Conservation (phyloP, 2,797 vertebrate species). For the Onychomys arenicola region DNA sequence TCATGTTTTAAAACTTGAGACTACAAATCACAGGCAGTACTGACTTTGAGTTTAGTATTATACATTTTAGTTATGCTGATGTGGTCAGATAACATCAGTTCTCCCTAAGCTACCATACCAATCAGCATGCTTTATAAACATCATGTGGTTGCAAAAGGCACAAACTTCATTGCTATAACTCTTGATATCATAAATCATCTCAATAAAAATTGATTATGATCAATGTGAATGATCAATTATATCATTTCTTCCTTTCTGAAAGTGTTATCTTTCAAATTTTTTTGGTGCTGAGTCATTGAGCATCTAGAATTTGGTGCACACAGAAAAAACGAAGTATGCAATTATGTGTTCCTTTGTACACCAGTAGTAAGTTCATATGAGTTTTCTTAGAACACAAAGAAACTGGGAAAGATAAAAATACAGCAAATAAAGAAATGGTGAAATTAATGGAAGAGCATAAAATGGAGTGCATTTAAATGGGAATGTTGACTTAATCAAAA, state of each 20-base stretch:
- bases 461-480: not conserved
- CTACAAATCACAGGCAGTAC: not conserved
- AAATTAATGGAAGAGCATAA: not conserved
- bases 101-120: not conserved
- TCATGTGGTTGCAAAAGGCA: not conserved
- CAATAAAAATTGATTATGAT: not conserved
- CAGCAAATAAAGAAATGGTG: not conserved
- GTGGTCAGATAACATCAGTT: not conserved
- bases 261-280: not conserved
- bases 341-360: not conserved
- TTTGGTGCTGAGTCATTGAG: not conserved
- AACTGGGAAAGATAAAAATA: not conserved
- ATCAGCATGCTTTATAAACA: not conserved
- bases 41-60: not conserved
- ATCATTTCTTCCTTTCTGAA: not conserved
- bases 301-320: not conserved
- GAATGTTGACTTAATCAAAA: not conserved
- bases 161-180: not conserved
- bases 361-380: rapidly evolving
- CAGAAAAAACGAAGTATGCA: not conserved
- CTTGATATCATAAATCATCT: not conserved
- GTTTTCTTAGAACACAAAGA: not conserved
- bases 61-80: not conserved
- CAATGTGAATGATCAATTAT: not conserved
- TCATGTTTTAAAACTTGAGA: not conserved